Percentiles rank a stretch among this genome's conserved stretches.
Conservation (phyloP, 2,888 invertebrate genomes). For the Lasiommata megera region DNA sequence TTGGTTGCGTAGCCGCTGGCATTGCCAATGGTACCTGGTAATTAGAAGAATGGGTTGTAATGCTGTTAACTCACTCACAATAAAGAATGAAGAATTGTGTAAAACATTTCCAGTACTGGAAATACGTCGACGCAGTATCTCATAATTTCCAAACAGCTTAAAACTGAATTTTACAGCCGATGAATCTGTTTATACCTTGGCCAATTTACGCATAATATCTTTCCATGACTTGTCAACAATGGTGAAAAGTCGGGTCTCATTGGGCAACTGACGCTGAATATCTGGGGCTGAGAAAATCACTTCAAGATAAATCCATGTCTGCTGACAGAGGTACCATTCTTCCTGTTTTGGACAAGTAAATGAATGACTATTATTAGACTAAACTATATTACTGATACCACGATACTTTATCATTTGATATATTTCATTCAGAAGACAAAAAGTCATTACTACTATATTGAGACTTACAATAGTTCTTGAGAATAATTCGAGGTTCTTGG, state of each 20-base stretch:
- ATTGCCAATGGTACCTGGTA: conserved; percentile 87
- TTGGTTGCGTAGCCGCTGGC: conserved; percentile 88
- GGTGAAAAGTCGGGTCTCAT: conserved; percentile 92
- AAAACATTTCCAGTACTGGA: too few relatives aligned
- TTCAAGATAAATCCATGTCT: conserved; percentile 96
- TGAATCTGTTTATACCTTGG: conserved; percentile 74
- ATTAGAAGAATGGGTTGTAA: too few relatives aligned
- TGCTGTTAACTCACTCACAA: too few relatives aligned
- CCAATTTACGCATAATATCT: conserved; percentile 91
- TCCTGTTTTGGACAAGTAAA: conserved; percentile 80
- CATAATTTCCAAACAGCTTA: too few relatives aligned
- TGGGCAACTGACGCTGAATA: conserved; percentile 95
- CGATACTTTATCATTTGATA: too few relatives aligned
- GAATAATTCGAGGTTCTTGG: conserved; percentile 88
- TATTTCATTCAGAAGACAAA: too few relatives aligned
- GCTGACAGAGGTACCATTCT: conserved; percentile 93
- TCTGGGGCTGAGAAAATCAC: conserved; percentile 97
- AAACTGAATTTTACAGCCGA: too few relatives aligned
- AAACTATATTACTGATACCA: too few relatives aligned
- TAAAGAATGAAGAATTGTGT: too few relatives aligned
- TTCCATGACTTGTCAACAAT: conserved; percentile 95
- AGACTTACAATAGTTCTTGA: conserved; percentile 86
- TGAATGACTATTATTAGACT: too few relatives aligned
- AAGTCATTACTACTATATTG: too few relatives aligned
- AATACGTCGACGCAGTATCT: too few relatives aligned